Conservation (phyloP, 1,140 invertebrate species). For the Mamestra configurata region DNA sequence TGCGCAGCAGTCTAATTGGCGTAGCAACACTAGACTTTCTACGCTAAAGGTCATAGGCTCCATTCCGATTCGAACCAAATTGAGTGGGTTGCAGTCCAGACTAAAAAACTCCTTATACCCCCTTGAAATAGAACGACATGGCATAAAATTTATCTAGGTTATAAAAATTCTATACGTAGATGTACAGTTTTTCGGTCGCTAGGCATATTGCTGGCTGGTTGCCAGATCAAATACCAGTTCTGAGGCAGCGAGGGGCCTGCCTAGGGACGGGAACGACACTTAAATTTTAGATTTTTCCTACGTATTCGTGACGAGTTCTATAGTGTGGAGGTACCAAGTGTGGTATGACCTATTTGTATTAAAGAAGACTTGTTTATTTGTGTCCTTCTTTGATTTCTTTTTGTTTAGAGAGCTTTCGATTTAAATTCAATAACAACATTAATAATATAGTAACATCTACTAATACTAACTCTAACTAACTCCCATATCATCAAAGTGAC, state of each 20-base stretch:
- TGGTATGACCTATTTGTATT: background rate
- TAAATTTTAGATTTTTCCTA: conserved; percentile 59
- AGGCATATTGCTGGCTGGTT: conserved; percentile 69
- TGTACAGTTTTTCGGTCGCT: conserved; percentile 59
- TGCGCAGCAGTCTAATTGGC: too few species aligned
- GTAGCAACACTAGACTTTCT: too few species aligned
- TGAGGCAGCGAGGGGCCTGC: conserved; percentile 49
- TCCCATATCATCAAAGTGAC: too few species aligned
- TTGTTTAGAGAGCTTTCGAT: too few species aligned
- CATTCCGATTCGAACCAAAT: background rate
- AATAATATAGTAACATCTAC: too few species aligned
- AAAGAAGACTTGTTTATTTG: background rate
- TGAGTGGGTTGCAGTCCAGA: background rate
- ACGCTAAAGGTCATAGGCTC: too few species aligned
- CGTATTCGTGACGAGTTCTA: conserved; percentile 45
- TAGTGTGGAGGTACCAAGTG: conserved; percentile 21
- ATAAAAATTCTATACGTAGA: conserved; percentile 72
- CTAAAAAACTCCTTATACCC: background rate
- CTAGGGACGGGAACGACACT: conserved; percentile 55
- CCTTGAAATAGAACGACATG: conserved; percentile 4
- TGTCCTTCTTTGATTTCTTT: background rate
- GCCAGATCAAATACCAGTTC: conserved; percentile 71
- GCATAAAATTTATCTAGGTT: conserved; percentile 68
- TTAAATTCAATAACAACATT: too few species aligned
- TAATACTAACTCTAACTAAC: too few species aligned